phyloP scores from a whole-genome alignment of 2,888 invertebrate genomes.

The Marronus borbonicus region DNA sequence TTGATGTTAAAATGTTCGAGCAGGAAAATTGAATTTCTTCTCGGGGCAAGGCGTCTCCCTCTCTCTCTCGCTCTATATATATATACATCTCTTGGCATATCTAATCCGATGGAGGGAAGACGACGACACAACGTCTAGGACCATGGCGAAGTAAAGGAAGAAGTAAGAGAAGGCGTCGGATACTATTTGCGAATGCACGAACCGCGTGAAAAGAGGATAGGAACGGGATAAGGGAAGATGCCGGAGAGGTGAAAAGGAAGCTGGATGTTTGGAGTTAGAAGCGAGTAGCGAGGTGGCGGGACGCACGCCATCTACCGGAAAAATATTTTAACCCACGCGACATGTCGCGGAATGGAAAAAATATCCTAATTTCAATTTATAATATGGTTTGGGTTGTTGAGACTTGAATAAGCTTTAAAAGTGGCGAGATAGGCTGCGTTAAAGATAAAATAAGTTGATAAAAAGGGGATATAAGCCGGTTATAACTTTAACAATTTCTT shows the following conservation, averaged over 20 bases:
- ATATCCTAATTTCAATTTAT: slow-evolving; percentile 32
- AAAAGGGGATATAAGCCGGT: background rate
- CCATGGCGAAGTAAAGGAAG: background rate
- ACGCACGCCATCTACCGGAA: background rate
- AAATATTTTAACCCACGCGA: slow-evolving; percentile 13
- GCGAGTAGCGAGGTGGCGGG: background rate
- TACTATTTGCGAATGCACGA: background rate
- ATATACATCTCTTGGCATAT: slow-evolving; percentile 51
- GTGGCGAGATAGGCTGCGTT: no score
- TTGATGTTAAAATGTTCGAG: slow-evolving; percentile 59
- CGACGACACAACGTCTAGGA: slow-evolving; percentile 18
- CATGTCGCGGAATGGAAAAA: slow-evolving; percentile 1
- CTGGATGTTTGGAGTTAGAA: background rate
- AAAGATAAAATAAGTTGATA: background rate
- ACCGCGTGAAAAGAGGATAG: background rate
- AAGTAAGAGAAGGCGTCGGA: slow-evolving; percentile 3
- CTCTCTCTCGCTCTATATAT: no score
- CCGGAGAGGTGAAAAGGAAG: background rate
- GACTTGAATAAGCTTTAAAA: no score
- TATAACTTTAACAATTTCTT: no score
- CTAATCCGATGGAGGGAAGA: slow-evolving; percentile 47
- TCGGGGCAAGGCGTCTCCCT: slow-evolving; percentile 39
- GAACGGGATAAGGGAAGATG: slow-evolving; percentile 6
- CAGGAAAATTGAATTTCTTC: slow-evolving; percentile 59
- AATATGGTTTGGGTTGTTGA: background rate